Percentiles rank a stretch among this genome's conserved stretches.
These are phyloP conservation scores for Euleptes europaea DNA, from an alignment of 2,113 vertebrate genomes.

Conservation along the genomic window DNA sequence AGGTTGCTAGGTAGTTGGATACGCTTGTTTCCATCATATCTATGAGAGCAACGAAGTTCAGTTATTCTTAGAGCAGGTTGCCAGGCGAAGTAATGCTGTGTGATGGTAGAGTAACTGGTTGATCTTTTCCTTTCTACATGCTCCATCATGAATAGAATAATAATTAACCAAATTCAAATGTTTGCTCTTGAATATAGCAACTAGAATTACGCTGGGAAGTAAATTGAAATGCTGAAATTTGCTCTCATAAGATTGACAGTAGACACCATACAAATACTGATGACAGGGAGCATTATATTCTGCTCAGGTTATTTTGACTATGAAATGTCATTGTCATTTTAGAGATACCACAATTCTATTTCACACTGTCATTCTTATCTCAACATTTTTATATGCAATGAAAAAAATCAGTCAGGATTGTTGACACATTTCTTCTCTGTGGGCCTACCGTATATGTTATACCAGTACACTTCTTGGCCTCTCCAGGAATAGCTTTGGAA, in stretches of 20 bases:
- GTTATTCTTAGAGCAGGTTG: constrained; percentile 11
- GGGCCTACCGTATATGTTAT: too few relatives aligned
- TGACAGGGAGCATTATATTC: not conserved
- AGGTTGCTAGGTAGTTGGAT: not conserved
- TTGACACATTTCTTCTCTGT: not conserved
- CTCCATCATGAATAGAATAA: not conserved
- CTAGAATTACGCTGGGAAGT: not conserved
- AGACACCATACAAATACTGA: not conserved
- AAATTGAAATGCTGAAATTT: not conserved
- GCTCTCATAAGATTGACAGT: not conserved
- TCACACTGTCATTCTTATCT: not conserved
- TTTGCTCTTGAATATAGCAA: not conserved
- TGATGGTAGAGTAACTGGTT: not conserved
- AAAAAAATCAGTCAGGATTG: not conserved
- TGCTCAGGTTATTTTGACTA: not conserved
- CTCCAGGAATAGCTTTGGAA: too few relatives aligned
- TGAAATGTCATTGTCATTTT: not conserved
- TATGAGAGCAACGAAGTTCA: not conserved
- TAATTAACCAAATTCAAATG: not conserved
- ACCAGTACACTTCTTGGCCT: too few relatives aligned
- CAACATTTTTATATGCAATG: not conserved
- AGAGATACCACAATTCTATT: not conserved
- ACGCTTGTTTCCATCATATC: not conserved
- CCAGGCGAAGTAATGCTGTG: not conserved
- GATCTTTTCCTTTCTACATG: not conserved